Base-by-base conservation (phyloP, 2,797 vertebrate genomes). In the Dendrocincla tyrannina region DNA sequence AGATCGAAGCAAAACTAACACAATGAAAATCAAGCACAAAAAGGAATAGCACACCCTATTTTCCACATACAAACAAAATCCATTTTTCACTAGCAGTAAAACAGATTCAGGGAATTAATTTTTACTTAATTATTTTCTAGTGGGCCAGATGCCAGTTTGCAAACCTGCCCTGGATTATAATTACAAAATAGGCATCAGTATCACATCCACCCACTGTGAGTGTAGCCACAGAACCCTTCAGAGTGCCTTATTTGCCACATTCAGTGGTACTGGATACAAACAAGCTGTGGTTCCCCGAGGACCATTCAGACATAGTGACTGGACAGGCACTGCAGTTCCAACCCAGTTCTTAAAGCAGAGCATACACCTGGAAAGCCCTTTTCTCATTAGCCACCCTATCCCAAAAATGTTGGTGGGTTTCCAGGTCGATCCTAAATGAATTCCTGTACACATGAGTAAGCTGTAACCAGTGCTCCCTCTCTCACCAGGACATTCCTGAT, bases 301-400 rank as follows among this genome's bases (percentile, higher is more conserved):
- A 74, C 18, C 13, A 5, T 1, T 3, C 55, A 66, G n/a, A 27
- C 13, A 32, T 24, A 18, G 42, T 1, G 35, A 53, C 9, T 11
- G 20, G 32, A 39, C 17, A 62, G 42, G 28, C 0, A 0, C 28
- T 50, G 53, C 32, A 73, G 20, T n/a, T 86, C 22, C 9, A 41
- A 59, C 10, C 6, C 18, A 5, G 14, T 18, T 55, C 50, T 17
- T 25, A 30, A 17, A 55, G 62, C 35, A 88, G 20, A 69, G 10
- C 2, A 3, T 18, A 89, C 24, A 32, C 32, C 67, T 70, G 30
- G 32, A 63, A 89, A 93, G 18, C 20, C 13, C 42, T 87, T 66
- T 41, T 41, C 5, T 70, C 17, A 2, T 12, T 20, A 68, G 33
- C 17, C 33, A 39, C 9, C 18, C 17, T 52, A 37, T 25, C 33